Conservation (phyloP, 23 tunicate species). For the Ciona savignyi region DNA sequence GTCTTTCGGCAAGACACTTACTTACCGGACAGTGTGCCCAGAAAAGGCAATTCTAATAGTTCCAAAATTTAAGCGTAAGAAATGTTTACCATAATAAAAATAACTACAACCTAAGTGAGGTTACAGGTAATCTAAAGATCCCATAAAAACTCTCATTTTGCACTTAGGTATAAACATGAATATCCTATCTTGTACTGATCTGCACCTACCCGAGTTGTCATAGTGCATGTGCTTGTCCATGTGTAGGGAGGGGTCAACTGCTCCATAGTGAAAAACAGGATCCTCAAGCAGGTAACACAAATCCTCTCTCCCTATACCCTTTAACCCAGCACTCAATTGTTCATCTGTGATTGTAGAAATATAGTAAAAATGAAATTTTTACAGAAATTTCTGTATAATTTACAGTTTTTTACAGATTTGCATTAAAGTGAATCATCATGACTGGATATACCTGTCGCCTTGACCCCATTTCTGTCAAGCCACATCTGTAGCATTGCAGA, state of each 20-base stretch:
- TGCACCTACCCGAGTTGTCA: conserved; percentile 24
- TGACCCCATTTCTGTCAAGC: conserved; percentile 30
- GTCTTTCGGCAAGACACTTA: too few relatives aligned
- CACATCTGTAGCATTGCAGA: conserved; percentile 48
- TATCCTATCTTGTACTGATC: background rate
- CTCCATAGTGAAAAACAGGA: conserved; percentile 19
- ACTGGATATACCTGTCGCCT: conserved; percentile 33
- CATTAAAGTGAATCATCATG: too few relatives aligned
- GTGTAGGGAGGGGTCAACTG: conserved; percentile 17
- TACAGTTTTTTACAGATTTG: too few relatives aligned
- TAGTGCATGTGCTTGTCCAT: conserved; percentile 14
- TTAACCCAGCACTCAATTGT: conserved; percentile 14
- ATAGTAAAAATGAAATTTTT: too few relatives aligned
- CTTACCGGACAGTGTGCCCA: too few relatives aligned
- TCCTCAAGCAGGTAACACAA: conserved; percentile 20
- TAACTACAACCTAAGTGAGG: background rate
- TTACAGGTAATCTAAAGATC: background rate
- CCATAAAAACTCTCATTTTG: too few relatives aligned
- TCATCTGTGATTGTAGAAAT: conserved; percentile 11
- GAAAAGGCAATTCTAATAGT: too few relatives aligned
- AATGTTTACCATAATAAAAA: background rate
- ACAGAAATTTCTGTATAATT: too few relatives aligned
- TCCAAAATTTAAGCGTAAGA: background rate
- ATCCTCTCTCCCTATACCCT: conserved; percentile 23
- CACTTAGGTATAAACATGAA: too few relatives aligned